Conservation (phyloP, 2,888 invertebrate species). For the Drosophila borborema region DNA sequence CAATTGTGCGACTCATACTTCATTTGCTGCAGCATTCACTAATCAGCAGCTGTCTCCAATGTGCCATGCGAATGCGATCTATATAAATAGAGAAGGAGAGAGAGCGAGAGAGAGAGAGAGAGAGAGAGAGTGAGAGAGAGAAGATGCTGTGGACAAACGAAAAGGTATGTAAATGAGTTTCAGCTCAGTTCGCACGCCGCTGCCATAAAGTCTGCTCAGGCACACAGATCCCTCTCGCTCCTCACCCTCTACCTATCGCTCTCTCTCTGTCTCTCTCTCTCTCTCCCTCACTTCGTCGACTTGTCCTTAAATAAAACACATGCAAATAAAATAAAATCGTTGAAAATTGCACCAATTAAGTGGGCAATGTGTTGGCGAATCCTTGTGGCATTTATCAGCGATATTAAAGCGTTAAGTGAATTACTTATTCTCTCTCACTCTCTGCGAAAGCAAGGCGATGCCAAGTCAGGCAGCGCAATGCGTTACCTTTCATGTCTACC, state of each 20-base stretch:
- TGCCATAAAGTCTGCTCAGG: conserved; percentile 73
- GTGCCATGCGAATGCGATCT: conserved; percentile 1
- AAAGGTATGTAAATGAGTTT: conserved; percentile 68
- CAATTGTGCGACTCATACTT: conserved; percentile 27
- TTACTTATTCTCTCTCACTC: conserved; percentile 71
- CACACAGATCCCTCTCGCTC: conserved; percentile 17
- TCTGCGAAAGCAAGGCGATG: conserved; percentile 22
- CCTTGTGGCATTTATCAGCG: conserved; percentile 75
- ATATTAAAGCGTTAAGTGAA: conserved; percentile 84
- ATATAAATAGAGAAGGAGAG: background rate
- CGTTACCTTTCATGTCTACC: conserved; percentile 82
- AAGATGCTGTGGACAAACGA: background rate
- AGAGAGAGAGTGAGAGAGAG: background rate
- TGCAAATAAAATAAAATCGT: conserved; percentile 76
- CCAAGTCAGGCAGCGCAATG: conserved; percentile 51
- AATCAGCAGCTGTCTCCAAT: conserved; percentile 23
- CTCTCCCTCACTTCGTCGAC: background rate
- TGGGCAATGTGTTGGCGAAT: conserved; percentile 58
- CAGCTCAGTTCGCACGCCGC: conserved; percentile 66
- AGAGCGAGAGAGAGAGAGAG: background rate
- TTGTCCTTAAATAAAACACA: conserved; percentile 31
- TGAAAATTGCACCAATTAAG: conserved; percentile 82
- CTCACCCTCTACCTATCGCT: background rate
- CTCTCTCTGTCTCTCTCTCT: background rate
- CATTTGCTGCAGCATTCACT: conserved; percentile 11